Percentiles rank a stretch among this genome's conserved stretches.
These are phyloP conservation scores for Papilio demoleus DNA, from an alignment of 2,888 invertebrate genomes.

Conservation along the genomic window DNA sequence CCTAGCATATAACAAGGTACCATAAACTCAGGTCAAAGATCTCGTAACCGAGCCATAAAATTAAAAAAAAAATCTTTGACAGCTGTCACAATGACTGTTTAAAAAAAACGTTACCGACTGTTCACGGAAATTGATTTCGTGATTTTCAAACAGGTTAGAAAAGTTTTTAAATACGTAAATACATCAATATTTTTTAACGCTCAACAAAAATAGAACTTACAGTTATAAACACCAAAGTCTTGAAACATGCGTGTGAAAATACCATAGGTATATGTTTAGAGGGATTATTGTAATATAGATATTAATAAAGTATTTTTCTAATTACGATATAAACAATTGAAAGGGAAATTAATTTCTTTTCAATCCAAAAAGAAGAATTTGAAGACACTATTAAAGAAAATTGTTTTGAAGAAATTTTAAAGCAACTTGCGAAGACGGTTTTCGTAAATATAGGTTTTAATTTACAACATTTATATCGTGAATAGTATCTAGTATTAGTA, in stretches of 20 bases:
- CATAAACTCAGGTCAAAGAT: background rate
- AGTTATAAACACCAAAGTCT: constrained; percentile 3
- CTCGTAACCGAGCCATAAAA: background rate
- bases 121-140: too few species aligned
- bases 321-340: too few species aligned
- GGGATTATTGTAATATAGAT: too few species aligned
- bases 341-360: too few species aligned
- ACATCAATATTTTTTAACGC: background rate
- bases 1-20: background rate
- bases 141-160: too few species aligned
- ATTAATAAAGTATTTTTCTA: too few species aligned
- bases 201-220: background rate
- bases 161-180: background rate
- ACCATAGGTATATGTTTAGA: constrained; percentile 3
- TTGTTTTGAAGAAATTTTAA: too few species aligned
- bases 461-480: background rate
- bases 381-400: too few species aligned
- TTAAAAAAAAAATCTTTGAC: background rate
- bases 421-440: too few species aligned
- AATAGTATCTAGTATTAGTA: background rate
- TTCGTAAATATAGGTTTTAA: background rate
- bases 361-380: too few species aligned
- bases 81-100: too few species aligned
- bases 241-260: background rate
- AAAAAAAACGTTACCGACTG: too few species aligned